These are phyloP conservation scores for Bombylius discolor DNA, from an alignment of 2,888 invertebrate species.

Conservation along the genomic window DNA sequence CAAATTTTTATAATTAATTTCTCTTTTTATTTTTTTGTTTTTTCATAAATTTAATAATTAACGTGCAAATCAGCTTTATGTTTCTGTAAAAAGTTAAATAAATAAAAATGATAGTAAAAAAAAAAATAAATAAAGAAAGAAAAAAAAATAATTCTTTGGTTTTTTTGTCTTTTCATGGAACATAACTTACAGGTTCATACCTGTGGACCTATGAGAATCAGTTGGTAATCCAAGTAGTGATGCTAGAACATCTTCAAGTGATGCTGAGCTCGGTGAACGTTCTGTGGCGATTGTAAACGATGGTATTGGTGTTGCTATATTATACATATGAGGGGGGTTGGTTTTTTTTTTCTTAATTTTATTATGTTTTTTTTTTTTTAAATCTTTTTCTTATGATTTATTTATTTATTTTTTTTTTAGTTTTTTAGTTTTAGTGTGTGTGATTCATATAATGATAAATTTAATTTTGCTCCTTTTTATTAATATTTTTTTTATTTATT, in stretches of 20 bases:
- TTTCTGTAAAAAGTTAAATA: too few species aligned
- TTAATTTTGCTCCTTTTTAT: too few species aligned
- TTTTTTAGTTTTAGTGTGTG: too few species aligned
- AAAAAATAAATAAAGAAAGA: constrained; percentile 1
- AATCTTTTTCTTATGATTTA: too few species aligned
- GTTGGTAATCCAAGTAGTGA: constrained; percentile 78
- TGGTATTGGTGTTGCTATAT: constrained; percentile 12
- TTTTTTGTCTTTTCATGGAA: constrained; percentile 27
- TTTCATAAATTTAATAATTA: too few species aligned
- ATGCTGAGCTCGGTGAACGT: constrained; percentile 66
- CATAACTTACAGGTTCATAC: constrained; percentile 64
- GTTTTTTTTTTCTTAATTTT: too few species aligned
- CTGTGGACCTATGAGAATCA: constrained; percentile 60
- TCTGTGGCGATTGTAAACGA: constrained; percentile 34
- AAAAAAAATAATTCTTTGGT: constrained; percentile 1
- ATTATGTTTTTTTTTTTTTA: too few species aligned
- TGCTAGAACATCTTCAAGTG: constrained; percentile 87
- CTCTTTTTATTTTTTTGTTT: background rate
- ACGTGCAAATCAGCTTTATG: too few species aligned
- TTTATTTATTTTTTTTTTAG: too few species aligned
- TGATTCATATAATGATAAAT: too few species aligned
- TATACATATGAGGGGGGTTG: background rate
- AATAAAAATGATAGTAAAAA: background rate
- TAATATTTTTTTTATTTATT: too few species aligned
- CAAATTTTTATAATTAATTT: background rate